Percentiles rank a stretch among this genome's conserved stretches.
phyloP scores from a whole-genome alignment of 2,888 invertebrate genomes.

The Papilio demoleus region DNA sequence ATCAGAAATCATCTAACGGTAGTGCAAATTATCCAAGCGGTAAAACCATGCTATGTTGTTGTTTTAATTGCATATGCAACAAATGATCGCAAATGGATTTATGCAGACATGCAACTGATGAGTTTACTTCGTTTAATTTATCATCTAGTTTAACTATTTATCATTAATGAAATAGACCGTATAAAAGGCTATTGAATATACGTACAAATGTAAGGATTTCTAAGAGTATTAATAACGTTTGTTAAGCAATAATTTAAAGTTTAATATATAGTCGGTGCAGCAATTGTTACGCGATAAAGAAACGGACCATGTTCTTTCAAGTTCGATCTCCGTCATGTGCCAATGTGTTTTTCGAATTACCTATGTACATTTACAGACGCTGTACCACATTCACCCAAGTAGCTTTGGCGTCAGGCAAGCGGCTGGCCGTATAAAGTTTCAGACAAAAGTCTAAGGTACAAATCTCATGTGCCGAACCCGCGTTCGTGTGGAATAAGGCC shows the following conservation, averaged over 20 bases:
- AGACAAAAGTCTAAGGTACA: too few species aligned
- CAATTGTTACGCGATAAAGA: too few species aligned
- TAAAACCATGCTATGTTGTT: constrained; percentile 28
- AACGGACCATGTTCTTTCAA: too few species aligned
- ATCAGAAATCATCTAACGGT: background rate
- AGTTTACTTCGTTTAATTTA: constrained; percentile 27
- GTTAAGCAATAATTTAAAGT: background rate
- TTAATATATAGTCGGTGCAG: too few species aligned
- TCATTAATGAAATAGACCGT: constrained; percentile 10
- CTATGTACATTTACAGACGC: too few species aligned
- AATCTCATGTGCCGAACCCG: too few species aligned
- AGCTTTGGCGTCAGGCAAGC: too few species aligned
- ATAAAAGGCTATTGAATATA: background rate
- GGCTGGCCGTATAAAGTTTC: too few species aligned
- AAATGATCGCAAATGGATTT: constrained; percentile 31
- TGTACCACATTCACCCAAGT: too few species aligned
- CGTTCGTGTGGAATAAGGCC: too few species aligned
- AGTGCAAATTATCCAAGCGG: constrained; percentile 10
- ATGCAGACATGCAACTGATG: constrained; percentile 28
- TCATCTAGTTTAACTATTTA: constrained; percentile 20
- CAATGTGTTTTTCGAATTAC: too few species aligned
- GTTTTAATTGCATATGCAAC: constrained; percentile 32
- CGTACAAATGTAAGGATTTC: background rate
- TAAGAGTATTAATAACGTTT: background rate
- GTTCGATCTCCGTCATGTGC: too few species aligned